phyloP scores from a whole-genome alignment of 2,888 invertebrate species.

The Germaria angustata region DNA sequence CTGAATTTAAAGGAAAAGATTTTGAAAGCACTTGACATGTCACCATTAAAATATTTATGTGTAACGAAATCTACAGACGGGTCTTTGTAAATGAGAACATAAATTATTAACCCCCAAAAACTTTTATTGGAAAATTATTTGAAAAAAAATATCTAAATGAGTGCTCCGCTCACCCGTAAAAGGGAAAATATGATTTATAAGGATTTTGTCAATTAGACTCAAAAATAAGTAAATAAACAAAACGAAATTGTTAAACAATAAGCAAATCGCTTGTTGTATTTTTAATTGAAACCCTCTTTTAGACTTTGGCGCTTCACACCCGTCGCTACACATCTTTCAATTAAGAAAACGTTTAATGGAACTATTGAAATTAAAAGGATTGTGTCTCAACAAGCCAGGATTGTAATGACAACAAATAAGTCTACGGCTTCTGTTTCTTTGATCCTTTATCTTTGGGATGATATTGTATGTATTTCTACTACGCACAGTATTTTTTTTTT shows the following conservation, averaged over 20 bases:
- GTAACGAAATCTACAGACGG: conserved; percentile 23
- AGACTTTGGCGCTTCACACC: conserved; percentile 64
- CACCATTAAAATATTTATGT: conserved; percentile 28
- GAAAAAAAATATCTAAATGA: not conserved
- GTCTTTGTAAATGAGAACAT: conserved; percentile 12
- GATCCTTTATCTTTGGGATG: conserved; percentile 74
- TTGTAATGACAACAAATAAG: conserved; percentile 54
- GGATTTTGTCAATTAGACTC: conserved; percentile 3
- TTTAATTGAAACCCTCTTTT: conserved; percentile 40
- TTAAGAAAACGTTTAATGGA: conserved; percentile 63
- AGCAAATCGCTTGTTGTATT: conserved; percentile 28
- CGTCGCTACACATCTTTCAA: conserved; percentile 50
- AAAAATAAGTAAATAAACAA: conserved; percentile 17
- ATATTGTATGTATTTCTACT: conserved; percentile 21
- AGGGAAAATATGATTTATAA: conserved; percentile 35
- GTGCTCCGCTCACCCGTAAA: not conserved
- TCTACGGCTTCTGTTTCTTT: conserved; percentile 73
- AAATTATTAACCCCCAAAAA: conserved; percentile 22
- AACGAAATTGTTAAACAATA: conserved; percentile 2
- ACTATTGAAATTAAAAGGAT: conserved; percentile 55
- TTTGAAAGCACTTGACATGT: conserved; percentile 50
- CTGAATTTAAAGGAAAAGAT: conserved; percentile 1
- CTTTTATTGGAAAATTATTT: conserved; percentile 10
- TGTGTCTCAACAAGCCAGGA: conserved; percentile 25
- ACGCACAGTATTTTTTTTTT: not conserved